Evolutionary conservation across 2,888 invertebrate species (phyloP).

Genomic region (Agonopterix arenella): DNA sequence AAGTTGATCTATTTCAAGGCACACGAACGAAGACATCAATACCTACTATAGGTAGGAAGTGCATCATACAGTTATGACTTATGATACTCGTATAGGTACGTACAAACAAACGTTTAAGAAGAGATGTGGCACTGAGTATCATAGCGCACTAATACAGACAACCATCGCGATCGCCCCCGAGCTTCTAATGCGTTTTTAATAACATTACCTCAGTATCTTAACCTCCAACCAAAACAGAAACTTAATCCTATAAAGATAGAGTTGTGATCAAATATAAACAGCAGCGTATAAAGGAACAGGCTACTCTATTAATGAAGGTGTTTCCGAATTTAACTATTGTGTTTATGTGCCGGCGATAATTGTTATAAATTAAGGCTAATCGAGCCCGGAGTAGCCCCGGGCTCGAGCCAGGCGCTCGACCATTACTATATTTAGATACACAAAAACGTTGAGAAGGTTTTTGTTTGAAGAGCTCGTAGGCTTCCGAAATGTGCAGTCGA

Average conservation of each 20-base stretch:
- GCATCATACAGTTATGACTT: too few relatives aligned
- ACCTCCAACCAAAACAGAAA: conserved; percentile 6
- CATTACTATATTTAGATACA: too few relatives aligned
- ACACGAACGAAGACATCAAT: too few relatives aligned
- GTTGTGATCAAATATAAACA: too few relatives aligned
- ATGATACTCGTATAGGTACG: too few relatives aligned
- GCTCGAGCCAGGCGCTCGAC: background rate
- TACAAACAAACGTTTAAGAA: too few relatives aligned
- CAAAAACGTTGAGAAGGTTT: too few relatives aligned
- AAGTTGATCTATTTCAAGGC: too few relatives aligned
- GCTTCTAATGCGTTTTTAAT: conserved; percentile 53
- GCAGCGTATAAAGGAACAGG: conserved; percentile 10
- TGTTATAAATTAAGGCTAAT: conserved; percentile 54
- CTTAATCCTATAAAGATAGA: conserved; percentile 1
- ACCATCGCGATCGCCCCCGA: background rate
- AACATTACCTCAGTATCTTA: conserved; percentile 18
- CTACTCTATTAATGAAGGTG: conserved; percentile 54
- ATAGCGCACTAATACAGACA: conserved; percentile 3
- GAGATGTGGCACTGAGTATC: conserved; percentile 1
- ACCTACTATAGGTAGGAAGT: too few relatives aligned
- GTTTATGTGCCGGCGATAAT: conserved; percentile 46
- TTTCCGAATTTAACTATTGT: conserved; percentile 50
- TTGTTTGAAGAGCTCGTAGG: too few relatives aligned
- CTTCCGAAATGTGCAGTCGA: too few relatives aligned
- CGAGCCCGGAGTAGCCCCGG: conserved; percentile 4